A percentile compares a stretch with the other conserved stretches of the same genome.
phyloP scores from a whole-genome alignment of 2,797 vertebrate genomes.

The Hylomyscus alleni region DNA sequence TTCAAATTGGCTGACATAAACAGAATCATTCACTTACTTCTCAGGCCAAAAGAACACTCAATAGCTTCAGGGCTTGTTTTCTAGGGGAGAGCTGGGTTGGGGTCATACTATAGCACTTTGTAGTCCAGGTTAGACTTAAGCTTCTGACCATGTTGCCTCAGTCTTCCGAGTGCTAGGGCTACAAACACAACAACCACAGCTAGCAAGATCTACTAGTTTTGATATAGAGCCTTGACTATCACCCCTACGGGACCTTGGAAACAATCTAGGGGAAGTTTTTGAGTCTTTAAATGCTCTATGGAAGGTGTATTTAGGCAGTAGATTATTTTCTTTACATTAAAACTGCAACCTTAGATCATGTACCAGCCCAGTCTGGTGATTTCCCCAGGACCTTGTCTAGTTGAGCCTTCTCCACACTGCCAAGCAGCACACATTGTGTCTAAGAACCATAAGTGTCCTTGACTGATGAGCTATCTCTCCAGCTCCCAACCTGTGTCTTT shows the following conservation, averaged over 20 bases:
- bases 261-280: slow-evolving; percentile 11
- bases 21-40: slow-evolving; percentile 40
- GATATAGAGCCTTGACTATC: slow-evolving; percentile 54
- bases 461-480: neutral
- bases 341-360: neutral
- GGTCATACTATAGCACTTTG: neutral
- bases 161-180: neutral
- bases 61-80: neutral
- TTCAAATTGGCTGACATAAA: slow-evolving; percentile 50
- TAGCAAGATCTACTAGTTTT: neutral
- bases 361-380: neutral
- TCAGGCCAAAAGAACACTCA: slow-evolving; percentile 20
- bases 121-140: neutral
- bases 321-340: slow-evolving; percentile 46
- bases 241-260: neutral
- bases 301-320: neutral
- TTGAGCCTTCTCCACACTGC: neutral
- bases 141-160: neutral
- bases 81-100: neutral
- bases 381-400: neutral
- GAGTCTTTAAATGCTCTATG: neutral
- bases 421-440: neutral
- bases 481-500: neutral
- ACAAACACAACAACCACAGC: neutral
- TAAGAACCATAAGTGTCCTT: neutral